Evolutionary conservation across 2,888 invertebrate species (phyloP).

Genomic region (Oxycera nigricornis): DNA sequence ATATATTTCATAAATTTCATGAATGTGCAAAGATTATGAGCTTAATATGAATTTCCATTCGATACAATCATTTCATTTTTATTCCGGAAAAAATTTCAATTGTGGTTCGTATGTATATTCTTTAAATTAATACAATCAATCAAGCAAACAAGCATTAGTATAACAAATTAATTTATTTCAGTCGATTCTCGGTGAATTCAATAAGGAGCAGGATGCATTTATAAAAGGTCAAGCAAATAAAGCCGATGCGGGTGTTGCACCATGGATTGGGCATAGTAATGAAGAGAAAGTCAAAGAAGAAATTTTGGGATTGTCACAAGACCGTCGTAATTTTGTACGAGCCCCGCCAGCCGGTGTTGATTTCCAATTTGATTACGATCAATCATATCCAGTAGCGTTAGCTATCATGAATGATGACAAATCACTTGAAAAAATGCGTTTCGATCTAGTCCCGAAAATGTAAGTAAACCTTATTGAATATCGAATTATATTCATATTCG

Average conservation of each 20-base stretch:
- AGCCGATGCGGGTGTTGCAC: conserved; percentile 76
- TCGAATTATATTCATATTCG: neutral
- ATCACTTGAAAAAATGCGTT: conserved; percentile 97
- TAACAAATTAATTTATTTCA: conserved; percentile 58
- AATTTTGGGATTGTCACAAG: conserved; percentile 94
- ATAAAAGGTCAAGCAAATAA: conserved; percentile 83
- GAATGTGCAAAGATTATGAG: too few relatives aligned
- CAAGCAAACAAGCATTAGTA: too few relatives aligned
- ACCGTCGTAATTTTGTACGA: conserved; percentile 96
- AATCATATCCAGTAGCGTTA: conserved; percentile 91
- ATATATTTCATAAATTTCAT: too few relatives aligned
- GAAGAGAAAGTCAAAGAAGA: conserved; percentile 94
- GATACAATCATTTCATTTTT: too few relatives aligned
- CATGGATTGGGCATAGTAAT: conserved; percentile 96
- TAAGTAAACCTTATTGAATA: conserved; percentile 64
- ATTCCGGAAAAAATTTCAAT: too few relatives aligned
- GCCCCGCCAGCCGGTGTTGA: conserved; percentile 95
- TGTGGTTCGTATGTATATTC: too few relatives aligned
- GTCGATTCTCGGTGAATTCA: conserved; percentile 96
- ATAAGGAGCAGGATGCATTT: conserved; percentile 96
- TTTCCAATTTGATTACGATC: conserved; percentile 94
- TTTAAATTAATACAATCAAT: too few relatives aligned
- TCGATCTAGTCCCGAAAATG: conserved; percentile 99
- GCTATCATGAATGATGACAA: conserved; percentile 95
- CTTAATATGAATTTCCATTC: too few relatives aligned